Conservation (phyloP, 2,113 vertebrate genomes). For the Strix uralensis region DNA sequence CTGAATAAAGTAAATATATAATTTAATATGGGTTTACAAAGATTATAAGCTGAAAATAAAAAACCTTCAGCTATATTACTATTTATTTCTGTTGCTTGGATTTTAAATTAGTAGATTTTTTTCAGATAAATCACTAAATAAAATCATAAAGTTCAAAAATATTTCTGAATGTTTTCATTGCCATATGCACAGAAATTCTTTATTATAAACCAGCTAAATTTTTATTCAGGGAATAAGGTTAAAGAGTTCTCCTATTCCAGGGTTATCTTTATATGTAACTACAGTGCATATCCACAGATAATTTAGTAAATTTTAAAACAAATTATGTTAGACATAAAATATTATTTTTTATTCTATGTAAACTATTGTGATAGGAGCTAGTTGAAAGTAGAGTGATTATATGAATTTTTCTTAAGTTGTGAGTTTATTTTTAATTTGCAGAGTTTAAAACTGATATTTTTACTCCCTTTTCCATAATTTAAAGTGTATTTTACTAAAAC, state of each 20-base stretch:
- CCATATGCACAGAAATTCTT: background rate
- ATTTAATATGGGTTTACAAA: background rate
- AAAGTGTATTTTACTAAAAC: background rate
- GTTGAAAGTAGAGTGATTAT: background rate
- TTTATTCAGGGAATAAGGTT: background rate
- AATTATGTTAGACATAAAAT: background rate
- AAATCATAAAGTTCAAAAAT: background rate
- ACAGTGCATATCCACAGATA: background rate
- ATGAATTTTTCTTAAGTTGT: background rate
- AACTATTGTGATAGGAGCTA: background rate
- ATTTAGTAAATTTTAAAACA: background rate
- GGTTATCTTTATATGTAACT: background rate
- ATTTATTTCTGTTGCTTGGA: background rate
- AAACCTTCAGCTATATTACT: background rate
- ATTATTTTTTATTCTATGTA: background rate
- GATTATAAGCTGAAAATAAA: background rate
- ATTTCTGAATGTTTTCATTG: background rate
- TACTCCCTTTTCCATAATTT: background rate
- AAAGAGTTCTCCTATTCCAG: background rate
- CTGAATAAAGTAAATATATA: slow-evolving; percentile 13
- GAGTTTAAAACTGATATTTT: background rate
- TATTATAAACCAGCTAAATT: background rate
- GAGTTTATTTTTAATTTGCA: background rate
- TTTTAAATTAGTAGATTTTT: background rate
- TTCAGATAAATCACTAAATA: background rate